Evolutionary conservation across 1,140 invertebrate genomes (phyloP).

Genomic region (Bacillus rossius): DNA sequence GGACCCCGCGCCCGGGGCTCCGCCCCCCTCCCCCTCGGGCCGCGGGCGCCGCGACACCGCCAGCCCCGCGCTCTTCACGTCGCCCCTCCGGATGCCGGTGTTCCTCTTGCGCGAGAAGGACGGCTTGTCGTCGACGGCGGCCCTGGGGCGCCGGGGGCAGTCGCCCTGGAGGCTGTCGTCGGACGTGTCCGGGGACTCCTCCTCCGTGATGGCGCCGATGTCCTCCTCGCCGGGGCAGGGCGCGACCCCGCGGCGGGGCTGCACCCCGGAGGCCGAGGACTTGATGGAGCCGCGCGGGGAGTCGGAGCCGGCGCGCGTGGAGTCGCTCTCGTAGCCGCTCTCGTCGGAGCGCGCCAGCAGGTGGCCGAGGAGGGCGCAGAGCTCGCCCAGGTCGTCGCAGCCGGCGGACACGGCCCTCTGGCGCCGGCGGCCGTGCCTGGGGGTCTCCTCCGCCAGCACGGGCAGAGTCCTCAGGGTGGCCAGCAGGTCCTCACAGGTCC

Average conservation of each 20-base stretch:
- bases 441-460: slow-evolving; percentile 29
- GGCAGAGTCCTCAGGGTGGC: slow-evolving; percentile 21
- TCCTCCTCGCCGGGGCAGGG: slow-evolving; percentile 16
- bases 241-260: slow-evolving; percentile 24
- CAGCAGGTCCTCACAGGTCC: slow-evolving; percentile 30
- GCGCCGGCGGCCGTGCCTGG: too few species aligned
- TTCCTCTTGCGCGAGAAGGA: slow-evolving; percentile 25
- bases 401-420: slow-evolving; percentile 13
- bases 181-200: not conserved
- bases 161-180: not conserved
- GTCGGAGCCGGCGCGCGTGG: slow-evolving; percentile 50
- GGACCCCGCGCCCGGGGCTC: not conserved
- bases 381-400: slow-evolving; percentile 30
- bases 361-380: slow-evolving; percentile 44
- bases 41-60: not conserved
- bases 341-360: slow-evolving; percentile 50
- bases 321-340: slow-evolving; percentile 60
- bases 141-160: not conserved
- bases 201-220: not conserved
- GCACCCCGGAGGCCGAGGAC: slow-evolving; percentile 25
- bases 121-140: slow-evolving; percentile 23
- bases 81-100: slow-evolving; percentile 19
- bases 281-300: slow-evolving; percentile 39
- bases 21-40: not conserved
- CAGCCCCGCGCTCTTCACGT: not conserved